Evolutionary conservation across 1,140 invertebrate species (phyloP).

Genomic region (Drosophila ambigua): DNA sequence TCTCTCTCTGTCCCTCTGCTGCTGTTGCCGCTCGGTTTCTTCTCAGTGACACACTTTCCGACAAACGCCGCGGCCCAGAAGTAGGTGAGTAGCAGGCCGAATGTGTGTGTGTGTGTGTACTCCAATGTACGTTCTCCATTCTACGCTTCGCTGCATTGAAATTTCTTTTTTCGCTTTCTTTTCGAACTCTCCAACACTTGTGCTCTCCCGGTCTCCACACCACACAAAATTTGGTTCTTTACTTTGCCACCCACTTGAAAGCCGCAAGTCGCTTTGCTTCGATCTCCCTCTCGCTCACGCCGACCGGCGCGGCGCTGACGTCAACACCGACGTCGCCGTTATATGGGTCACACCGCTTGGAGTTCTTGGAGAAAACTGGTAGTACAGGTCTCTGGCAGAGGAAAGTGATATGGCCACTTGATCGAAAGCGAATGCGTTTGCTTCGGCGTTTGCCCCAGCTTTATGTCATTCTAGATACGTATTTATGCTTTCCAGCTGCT

Average conservation of each 20-base stretch:
- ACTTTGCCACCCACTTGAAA: constrained; percentile 9
- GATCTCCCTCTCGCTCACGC: constrained; percentile 25
- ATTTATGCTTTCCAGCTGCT: constrained; percentile 1
- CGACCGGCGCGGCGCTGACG: constrained; percentile 9
- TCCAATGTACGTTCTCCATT: constrained; percentile 63
- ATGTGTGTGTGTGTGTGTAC: constrained; percentile 27
- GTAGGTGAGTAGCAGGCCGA: constrained; percentile 61
- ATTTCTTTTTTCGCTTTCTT: constrained; percentile 82
- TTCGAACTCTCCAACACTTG: constrained; percentile 66
- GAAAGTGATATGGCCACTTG: constrained; percentile 75
- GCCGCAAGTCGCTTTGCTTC: not conserved
- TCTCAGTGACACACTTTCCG: constrained; percentile 70
- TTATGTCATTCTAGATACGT: not conserved
- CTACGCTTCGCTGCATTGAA: constrained; percentile 77
- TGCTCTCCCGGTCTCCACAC: constrained; percentile 26
- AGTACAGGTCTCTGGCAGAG: constrained; percentile 56
- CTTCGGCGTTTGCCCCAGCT: not conserved
- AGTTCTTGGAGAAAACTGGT: constrained; percentile 81
- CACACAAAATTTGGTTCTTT: constrained; percentile 12
- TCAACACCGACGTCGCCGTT: constrained; percentile 25
- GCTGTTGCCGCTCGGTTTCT: constrained; percentile 24
- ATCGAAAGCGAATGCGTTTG: constrained; percentile 78
- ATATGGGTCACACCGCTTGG: constrained; percentile 69
- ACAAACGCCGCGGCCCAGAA: constrained; percentile 44
- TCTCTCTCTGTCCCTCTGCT: constrained; percentile 11